These are phyloP conservation scores for Acanthosoma haemorrhoidale DNA, from an alignment of 2,888 invertebrate genomes.

Conservation along the genomic window DNA sequence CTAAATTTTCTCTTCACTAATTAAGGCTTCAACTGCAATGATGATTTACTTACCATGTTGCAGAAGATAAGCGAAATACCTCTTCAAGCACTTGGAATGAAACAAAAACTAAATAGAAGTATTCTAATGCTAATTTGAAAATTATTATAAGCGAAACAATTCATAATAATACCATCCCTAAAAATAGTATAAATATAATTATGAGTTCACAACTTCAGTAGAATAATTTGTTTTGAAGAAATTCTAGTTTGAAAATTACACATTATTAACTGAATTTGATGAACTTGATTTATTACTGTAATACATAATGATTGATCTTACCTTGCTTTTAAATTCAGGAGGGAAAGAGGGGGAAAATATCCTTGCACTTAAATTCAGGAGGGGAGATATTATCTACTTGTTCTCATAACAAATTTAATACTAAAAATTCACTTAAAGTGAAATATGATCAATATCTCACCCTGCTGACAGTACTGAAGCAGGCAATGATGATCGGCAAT, in stretches of 20 bases:
- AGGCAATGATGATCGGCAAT: not conserved
- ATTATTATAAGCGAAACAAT: no score
- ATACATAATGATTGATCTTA: no score
- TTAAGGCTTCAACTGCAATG: not conserved
- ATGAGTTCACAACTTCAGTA: no score
- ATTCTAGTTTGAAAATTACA: no score
- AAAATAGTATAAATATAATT: not conserved
- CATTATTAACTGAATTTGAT: no score
- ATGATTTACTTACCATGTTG: not conserved
- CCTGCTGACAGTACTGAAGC: not conserved
- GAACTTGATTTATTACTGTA: no score
- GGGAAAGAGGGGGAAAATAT: no score
- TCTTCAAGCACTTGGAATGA: not conserved
- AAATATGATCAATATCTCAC: conserved; percentile 12
- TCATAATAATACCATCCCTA: no score
- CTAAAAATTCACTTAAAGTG: not conserved
- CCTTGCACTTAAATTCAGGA: no score
- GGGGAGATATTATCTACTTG: conserved; percentile 3
- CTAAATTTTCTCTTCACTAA: not conserved
- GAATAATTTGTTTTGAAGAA: no score
- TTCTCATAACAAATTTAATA: not conserved
- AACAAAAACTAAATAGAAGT: not conserved
- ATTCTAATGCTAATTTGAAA: not conserved
- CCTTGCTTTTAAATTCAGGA: no score
- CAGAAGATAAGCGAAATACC: not conserved